Base-by-base conservation (phyloP, 2,113 vertebrate species). In the Heteronetta atricapilla region DNA sequence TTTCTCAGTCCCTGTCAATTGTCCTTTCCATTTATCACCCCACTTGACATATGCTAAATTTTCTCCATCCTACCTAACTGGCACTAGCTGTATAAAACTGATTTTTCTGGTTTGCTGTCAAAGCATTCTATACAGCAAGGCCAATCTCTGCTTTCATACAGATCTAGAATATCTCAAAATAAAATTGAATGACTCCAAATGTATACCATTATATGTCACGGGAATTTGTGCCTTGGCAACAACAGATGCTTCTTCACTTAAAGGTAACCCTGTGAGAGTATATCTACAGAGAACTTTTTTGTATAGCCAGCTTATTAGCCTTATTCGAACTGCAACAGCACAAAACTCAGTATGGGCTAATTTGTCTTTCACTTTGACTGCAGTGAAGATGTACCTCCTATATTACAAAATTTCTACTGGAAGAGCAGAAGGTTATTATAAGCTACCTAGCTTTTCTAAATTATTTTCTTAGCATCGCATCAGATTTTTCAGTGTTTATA, bases 21-120 rank as follows among this genome's bases (percentile, higher is more conserved):
- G 42, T 70, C 66, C 34, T 94, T 90, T 88, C 77, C 23, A 59
- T 96, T 94, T 88, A 69, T 75, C 86, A 92, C 85, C 86, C 52
- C 36, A 83, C 80, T 68, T 86, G 40, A n/a, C 76, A 68, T 77
- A 90, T 89, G 42, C 20, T 87, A 77, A 80, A 55, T 91, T 86
- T 86, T 90, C 19, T 88, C 38, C 36, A 78, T 82, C 46, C 56
- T 94, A 40, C 58, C 22, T 72, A 52, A 48, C 52, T 82, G 29
- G 33, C 66, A 75, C 19, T 40, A 55, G 19, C 25, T 82, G 11
- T 34, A 74, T 19, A 80, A 74, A 78, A 60, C 16, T 4, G 19
- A 40, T 83, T 86, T 95, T 89, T 87, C 81, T 85, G 40, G 42
- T 59, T 82, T 82, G 12, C 48, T 78, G 11, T 76, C 38, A 92